Percentiles rank a stretch among this genome's conserved stretches.
Evolutionary conservation across 2,797 vertebrate species (phyloP).

Genomic region (Alexandromys oeconomus): DNA sequence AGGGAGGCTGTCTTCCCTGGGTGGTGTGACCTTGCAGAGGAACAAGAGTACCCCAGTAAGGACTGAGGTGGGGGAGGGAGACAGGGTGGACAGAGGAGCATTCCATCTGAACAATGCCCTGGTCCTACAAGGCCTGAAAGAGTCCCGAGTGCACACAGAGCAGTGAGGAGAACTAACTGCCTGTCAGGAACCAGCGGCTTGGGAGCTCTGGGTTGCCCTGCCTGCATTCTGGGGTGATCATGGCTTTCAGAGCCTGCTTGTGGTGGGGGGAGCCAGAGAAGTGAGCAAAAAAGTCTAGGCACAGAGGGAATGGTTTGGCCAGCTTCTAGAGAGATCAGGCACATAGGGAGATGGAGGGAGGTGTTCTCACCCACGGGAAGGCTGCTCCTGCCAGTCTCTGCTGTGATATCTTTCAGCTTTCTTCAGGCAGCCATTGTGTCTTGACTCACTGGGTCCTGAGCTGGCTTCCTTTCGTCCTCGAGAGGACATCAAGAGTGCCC

Average conservation of each 20-base stretch:
- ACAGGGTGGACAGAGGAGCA: neutral
- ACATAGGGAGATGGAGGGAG: neutral
- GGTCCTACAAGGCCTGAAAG: neutral
- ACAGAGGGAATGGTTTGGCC: neutral
- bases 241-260: neutral
- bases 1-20: neutral
- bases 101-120: neutral
- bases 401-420: neutral
- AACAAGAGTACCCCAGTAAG: neutral
- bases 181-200: neutral
- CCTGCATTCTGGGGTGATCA: neutral
- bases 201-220: neutral
- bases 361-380: neutral
- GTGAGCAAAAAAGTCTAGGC: neutral
- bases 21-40: neutral
- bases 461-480: neutral
- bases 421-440: fast-evolving
- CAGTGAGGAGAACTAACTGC: neutral
- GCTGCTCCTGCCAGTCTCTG: neutral
- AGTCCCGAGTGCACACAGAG: neutral
- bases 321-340: neutral
- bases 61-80: neutral
- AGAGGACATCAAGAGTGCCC: neutral
- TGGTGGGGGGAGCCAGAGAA: neutral
- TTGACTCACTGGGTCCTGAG: neutral